These are phyloP conservation scores for Himalopsyche anomala DNA, from an alignment of 2,888 invertebrate species.

Conservation along the genomic window DNA sequence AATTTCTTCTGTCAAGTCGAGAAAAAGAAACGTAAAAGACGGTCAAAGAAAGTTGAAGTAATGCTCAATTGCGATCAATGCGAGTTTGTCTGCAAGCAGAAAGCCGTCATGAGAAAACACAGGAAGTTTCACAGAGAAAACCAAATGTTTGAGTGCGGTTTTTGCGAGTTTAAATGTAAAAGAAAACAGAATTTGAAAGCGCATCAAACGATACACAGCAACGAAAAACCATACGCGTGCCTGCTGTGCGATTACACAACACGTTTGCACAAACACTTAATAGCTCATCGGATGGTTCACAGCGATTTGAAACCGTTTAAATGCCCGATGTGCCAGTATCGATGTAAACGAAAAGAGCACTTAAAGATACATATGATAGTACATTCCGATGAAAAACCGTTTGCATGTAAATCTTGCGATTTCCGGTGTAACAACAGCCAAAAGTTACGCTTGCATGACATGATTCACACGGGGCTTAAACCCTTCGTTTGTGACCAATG, in stretches of 20 bases:
- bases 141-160: conserved; percentile 6
- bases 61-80: not conserved
- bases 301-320: conserved; percentile 39
- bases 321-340: conserved; percentile 7
- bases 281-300: not conserved
- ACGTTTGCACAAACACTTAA: not conserved
- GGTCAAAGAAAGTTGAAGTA: too few relatives aligned
- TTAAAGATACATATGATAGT: conserved; percentile 43
- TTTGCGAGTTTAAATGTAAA: conserved; percentile 29
- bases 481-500: not conserved
- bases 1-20: too few relatives aligned
- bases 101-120: conserved; percentile 11
- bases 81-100: not conserved
- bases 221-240: conserved; percentile 28
- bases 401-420: too few relatives aligned
- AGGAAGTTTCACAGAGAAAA: not conserved
- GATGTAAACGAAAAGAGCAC: conserved; percentile 6
- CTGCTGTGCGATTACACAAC: conserved; percentile 38
- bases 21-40: too few relatives aligned
- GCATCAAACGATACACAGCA: conserved; percentile 42
- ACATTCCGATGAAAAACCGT: too few relatives aligned
- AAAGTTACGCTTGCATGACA: too few relatives aligned
- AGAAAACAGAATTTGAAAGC: conserved; percentile 15
- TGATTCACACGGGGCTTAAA: too few relatives aligned
- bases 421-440: too few relatives aligned